phyloP scores from a whole-genome alignment of 2,113 vertebrate genomes.

The Emydocephalus ijimae region DNA sequence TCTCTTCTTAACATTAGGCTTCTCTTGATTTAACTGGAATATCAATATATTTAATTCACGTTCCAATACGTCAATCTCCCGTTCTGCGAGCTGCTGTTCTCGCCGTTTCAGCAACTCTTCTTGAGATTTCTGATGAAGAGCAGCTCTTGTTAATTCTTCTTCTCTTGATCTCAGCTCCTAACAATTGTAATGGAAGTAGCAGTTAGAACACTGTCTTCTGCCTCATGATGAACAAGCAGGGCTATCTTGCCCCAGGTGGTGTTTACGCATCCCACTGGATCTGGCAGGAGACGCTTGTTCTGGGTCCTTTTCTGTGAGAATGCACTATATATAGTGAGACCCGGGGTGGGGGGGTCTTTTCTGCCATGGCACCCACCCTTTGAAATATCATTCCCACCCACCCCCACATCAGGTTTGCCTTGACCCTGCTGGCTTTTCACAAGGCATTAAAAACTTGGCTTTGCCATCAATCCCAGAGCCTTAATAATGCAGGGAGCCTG shows the following conservation, averaged over 20 bases:
- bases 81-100: constrained; percentile 89
- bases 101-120: constrained; percentile 87
- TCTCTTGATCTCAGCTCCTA: constrained; percentile 93
- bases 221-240: neutral
- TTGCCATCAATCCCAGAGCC: neutral
- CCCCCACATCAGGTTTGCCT: neutral
- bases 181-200: neutral
- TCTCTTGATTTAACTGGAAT: constrained; percentile 93
- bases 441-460: neutral
- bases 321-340: neutral
- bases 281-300: neutral
- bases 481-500: neutral
- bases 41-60: constrained; percentile 94
- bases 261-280: neutral
- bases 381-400: neutral
- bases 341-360: neutral
- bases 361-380: neutral
- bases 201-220: neutral
- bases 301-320: neutral
- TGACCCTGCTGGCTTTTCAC: neutral
- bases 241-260: neutral
- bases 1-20: constrained; percentile 91
- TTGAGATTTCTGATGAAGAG: constrained; percentile 93
- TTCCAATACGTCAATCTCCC: constrained; percentile 92
- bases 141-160: constrained; percentile 89